Evolutionary conservation across 2,113 vertebrate species (phyloP).

Genomic region (Sturnira hondurensis): DNA sequence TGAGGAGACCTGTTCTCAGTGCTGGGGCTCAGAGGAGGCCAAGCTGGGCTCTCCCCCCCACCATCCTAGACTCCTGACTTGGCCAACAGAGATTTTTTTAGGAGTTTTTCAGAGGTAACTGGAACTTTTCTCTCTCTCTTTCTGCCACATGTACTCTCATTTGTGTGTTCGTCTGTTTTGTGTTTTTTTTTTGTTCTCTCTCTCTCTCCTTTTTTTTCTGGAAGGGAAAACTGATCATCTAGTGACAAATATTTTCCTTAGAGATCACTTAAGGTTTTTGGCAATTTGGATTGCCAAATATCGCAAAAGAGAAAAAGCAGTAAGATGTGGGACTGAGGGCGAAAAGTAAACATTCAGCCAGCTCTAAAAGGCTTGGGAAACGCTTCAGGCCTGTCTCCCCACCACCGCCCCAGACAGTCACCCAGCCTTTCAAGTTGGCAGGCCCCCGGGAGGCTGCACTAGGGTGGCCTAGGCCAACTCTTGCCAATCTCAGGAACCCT

Average conservation of each 20-base stretch:
- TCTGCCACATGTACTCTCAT: slow-evolving; percentile 31
- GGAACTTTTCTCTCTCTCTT: background rate
- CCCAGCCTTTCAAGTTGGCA: background rate
- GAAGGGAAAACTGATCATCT: slow-evolving; percentile 45
- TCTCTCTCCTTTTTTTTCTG: background rate
- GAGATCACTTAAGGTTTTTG: slow-evolving; percentile 64
- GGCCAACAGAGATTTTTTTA: background rate
- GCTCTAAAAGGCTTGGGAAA: background rate
- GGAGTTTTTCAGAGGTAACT: background rate
- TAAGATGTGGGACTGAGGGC: background rate
- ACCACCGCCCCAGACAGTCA: background rate
- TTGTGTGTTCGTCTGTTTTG: background rate
- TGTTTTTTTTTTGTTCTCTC: background rate
- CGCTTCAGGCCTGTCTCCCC: background rate
- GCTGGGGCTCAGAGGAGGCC: background rate
- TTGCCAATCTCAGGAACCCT: slow-evolving; percentile 43
- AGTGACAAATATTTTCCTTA: slow-evolving; percentile 68
- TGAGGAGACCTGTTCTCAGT: too few relatives aligned
- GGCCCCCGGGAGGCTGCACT: background rate
- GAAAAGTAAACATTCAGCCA: background rate
- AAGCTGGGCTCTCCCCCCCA: background rate
- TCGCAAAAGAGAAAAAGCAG: slow-evolving; percentile 4
- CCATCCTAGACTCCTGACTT: background rate
- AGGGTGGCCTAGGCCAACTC: slow-evolving; percentile 56
- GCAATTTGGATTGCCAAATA: slow-evolving; percentile 40